phyloP scores from a whole-genome alignment of 2,113 vertebrate species.

The Coregonus clupeaformis region DNA sequence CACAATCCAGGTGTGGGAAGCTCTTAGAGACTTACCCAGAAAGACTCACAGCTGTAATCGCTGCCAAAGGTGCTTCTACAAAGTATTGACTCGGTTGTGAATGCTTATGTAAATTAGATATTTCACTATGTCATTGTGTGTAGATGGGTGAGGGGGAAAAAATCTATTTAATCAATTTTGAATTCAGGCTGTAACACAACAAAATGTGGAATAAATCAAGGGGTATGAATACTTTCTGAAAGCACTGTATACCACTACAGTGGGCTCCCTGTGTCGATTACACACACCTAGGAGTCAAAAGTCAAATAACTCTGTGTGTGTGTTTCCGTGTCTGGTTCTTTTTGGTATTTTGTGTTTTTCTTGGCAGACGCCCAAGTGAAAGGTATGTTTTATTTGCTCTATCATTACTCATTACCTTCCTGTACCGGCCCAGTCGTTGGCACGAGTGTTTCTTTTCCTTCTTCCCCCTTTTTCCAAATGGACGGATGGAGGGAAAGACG shows the following conservation, averaged over 20 bases:
- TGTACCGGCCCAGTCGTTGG: conserved; percentile 10
- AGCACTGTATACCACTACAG: conserved; percentile 14
- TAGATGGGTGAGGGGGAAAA: too few relatives aligned
- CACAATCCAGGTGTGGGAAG: too few relatives aligned
- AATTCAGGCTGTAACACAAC: too few relatives aligned
- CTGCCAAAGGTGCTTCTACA: too few relatives aligned
- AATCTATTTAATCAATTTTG: too few relatives aligned
- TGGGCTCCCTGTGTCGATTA: conserved; percentile 7
- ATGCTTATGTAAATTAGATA: too few relatives aligned
- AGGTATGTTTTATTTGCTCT: conserved; percentile 66
- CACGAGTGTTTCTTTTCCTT: neutral
- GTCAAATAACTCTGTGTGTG: conserved; percentile 27
- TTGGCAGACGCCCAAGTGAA: conserved; percentile 51
- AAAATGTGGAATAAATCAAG: conserved; percentile 1
- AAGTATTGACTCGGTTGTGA: too few relatives aligned
- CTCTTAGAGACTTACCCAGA: too few relatives aligned
- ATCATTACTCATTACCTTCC: conserved; percentile 39
- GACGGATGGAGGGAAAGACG: conserved; percentile 17
- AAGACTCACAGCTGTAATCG: too few relatives aligned
- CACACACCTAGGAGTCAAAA: conserved; percentile 20
- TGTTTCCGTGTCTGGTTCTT: conserved; percentile 47
- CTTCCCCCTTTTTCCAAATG: conserved; percentile 18
- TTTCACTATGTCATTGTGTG: too few relatives aligned
- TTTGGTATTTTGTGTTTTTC: conserved; percentile 41
- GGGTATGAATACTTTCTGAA: neutral